These are phyloP conservation scores for Zosterops hypoxanthus DNA, from an alignment of 2,113 vertebrate genomes.

Conservation along the genomic window DNA sequence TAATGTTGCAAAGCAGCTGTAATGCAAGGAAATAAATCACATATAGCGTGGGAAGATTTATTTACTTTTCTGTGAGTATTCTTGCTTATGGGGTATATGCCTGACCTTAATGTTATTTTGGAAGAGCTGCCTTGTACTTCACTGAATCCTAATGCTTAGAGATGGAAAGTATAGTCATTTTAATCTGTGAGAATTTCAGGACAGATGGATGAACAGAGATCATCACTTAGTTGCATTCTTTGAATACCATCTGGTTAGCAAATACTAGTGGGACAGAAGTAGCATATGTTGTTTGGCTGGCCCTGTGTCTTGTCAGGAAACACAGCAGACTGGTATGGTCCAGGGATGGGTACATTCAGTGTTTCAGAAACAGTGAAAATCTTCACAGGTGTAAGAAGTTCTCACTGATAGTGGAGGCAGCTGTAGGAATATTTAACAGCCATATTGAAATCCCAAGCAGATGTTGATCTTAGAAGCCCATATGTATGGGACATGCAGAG, in stretches of 20 bases:
- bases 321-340: not conserved
- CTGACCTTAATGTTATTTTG: not conserved
- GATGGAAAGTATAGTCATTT: not conserved
- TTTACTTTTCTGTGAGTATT: not conserved
- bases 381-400: not conserved
- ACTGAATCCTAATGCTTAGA: not conserved
- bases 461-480: not conserved
- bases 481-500: not conserved
- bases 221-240: not conserved
- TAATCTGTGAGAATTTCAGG: not conserved
- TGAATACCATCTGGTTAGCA: constrained; percentile 34
- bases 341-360: not conserved
- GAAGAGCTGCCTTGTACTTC: not conserved
- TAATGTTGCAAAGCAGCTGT: not conserved
- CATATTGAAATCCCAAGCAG: not conserved
- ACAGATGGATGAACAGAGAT: constrained; percentile 7
- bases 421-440: not conserved
- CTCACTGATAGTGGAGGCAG: not conserved
- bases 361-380: not conserved
- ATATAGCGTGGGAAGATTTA: not conserved
- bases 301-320: not conserved
- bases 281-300: constrained; percentile 3
- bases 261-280: not conserved
- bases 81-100: not conserved
- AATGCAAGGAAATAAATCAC: not conserved